These are phyloP conservation scores for Lobophora halterata DNA, from an alignment of 2,888 invertebrate species.

Conservation along the genomic window DNA sequence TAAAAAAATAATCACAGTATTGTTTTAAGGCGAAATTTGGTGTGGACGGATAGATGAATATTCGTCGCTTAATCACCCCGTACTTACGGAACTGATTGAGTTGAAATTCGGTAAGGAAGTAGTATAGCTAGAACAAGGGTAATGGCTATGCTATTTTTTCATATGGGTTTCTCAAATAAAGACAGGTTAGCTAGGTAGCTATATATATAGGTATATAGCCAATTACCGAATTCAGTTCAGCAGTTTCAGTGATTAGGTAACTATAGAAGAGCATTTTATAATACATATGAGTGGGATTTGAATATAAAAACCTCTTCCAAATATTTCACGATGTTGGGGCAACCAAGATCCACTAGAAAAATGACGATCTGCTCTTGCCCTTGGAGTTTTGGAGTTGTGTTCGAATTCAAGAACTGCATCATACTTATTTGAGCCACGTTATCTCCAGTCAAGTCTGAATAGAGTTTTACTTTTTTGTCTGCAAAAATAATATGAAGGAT, in stretches of 20 bases:
- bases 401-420: conserved; percentile 42
- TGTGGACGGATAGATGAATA: too few relatives aligned
- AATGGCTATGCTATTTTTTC: too few relatives aligned
- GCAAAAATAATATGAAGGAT: conserved; percentile 28
- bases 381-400: conserved; percentile 36
- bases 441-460: conserved; percentile 39
- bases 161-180: too few relatives aligned
- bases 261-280: background rate
- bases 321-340: conserved; percentile 44
- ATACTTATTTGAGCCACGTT: conserved; percentile 39
- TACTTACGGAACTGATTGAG: too few relatives aligned
- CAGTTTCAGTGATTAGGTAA: too few relatives aligned
- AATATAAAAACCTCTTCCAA: conserved; percentile 41
- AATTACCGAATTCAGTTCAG: too few relatives aligned
- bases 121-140: too few relatives aligned
- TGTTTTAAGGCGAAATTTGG: too few relatives aligned
- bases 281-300: background rate
- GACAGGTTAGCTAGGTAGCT: too few relatives aligned
- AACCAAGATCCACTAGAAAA: conserved; percentile 55
- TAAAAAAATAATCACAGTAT: conserved; percentile 32
- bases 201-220: too few relatives aligned
- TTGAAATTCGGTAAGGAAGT: too few relatives aligned
- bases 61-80: too few relatives aligned
- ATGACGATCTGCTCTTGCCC: conserved; percentile 49
- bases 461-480: conserved; percentile 51